Percentiles rank a stretch among this genome's conserved stretches.
Evolutionary conservation across 1,140 invertebrate genomes (phyloP).

Genomic region (Euura saliciscinereae): DNA sequence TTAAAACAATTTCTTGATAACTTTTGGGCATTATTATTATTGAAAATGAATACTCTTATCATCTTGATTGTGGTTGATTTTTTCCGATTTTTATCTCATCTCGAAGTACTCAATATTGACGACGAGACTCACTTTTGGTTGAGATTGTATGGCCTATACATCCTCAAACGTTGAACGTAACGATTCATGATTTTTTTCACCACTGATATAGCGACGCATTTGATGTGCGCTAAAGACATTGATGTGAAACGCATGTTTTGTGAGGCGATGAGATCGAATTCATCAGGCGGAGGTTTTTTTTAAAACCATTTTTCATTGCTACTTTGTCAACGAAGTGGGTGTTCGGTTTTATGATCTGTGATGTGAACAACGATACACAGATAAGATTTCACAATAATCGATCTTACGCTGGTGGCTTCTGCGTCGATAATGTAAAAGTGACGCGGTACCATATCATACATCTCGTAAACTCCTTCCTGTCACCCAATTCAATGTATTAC

Average conservation of each 20-base stretch:
- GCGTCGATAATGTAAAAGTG: conserved; percentile 57
- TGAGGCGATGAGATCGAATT: conserved; percentile 9
- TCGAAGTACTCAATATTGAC: no score
- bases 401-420: conserved; percentile 52
- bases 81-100: no score
- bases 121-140: no score
- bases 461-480: conserved; percentile 53
- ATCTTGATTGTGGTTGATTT: no score
- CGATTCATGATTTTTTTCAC: no score
- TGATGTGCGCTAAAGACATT: conserved; percentile 1
- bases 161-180: no score
- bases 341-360: conserved; percentile 2
- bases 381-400: conserved; percentile 1
- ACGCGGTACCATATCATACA: conserved; percentile 54
- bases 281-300: not conserved
- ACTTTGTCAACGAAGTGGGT: not conserved
- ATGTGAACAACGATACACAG: conserved; percentile 9
- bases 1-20: no score
- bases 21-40: no score
- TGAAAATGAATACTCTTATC: no score
- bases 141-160: no score
- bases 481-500: conserved; percentile 40
- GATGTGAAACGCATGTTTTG: conserved; percentile 11
- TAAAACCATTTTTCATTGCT: not conserved
- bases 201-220: no score